phyloP scores from a whole-genome alignment of 2,888 invertebrate species.

The Marronus borbonicus region DNA sequence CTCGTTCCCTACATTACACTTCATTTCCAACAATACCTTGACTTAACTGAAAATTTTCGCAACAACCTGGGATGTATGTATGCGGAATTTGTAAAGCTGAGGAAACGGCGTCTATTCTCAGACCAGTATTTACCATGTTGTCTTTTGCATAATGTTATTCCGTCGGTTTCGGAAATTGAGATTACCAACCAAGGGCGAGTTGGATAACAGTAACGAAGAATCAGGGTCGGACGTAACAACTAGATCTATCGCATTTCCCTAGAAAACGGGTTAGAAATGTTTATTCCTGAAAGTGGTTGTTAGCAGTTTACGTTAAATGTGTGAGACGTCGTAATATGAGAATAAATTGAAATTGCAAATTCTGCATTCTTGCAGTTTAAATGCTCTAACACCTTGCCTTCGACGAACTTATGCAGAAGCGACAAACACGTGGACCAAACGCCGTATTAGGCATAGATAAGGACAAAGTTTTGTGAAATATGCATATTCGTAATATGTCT shows the following conservation, averaged over 20 bases:
- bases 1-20: conserved; percentile 6
- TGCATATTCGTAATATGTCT: too few species aligned
- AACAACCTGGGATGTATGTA: conserved; percentile 8
- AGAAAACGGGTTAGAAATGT: neutral
- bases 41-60: neutral
- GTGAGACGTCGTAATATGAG: too few species aligned
- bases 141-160: conserved; percentile 38
- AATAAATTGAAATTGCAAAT: too few species aligned
- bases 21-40: neutral
- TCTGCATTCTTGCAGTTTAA: too few species aligned
- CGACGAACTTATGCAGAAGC: too few species aligned
- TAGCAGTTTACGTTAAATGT: too few species aligned
- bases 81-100: neutral
- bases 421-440: too few species aligned
- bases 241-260: conserved; percentile 30
- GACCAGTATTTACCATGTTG: conserved; percentile 25
- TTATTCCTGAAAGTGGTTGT: too few species aligned
- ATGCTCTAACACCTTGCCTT: too few species aligned
- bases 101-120: conserved; percentile 2
- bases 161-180: neutral
- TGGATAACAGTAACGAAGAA: conserved; percentile 5
- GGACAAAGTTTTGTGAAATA: too few species aligned
- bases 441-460: too few species aligned
- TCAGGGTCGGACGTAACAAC: conserved; percentile 27
- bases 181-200: neutral